A percentile compares a stretch with the other conserved stretches of the same genome.
phyloP scores from a whole-genome alignment of 2,113 vertebrate genomes.

The Entelurus aequoreus region DNA sequence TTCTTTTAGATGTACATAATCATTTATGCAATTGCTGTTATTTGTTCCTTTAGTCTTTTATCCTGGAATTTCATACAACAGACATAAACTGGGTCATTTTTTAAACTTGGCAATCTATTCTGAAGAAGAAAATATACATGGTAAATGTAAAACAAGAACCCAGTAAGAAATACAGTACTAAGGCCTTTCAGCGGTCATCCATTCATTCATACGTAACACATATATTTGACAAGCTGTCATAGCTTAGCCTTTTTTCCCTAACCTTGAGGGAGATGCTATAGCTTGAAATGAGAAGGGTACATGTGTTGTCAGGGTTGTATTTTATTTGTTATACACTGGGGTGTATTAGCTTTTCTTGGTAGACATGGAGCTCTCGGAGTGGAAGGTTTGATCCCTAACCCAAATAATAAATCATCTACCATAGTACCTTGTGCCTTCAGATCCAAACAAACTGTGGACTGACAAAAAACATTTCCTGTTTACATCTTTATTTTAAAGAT shows the following conservation, averaged over 20 bases:
- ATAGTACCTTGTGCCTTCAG: neutral
- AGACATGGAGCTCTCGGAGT: neutral
- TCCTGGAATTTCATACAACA: neutral
- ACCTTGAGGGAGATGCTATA: neutral
- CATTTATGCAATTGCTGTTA: conserved; percentile 4
- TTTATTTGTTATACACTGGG: neutral
- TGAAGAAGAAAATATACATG: neutral
- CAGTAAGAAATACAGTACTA: neutral
- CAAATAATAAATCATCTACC: neutral
- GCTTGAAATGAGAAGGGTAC: neutral
- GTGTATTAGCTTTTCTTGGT: neutral
- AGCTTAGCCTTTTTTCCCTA: no score
- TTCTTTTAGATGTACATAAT: conserved; percentile 11
- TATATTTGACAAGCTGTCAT: conserved; percentile 6
- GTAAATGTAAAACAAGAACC: neutral
- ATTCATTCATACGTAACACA: neutral
- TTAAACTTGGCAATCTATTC: neutral
- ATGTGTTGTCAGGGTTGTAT: neutral
- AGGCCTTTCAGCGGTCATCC: neutral
- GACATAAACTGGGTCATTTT: neutral
- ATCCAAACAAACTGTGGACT: neutral
- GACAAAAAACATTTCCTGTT: no score
- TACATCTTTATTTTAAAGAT: no score
- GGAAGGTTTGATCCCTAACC: neutral
- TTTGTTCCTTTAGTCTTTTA: neutral